These are phyloP conservation scores for Blastobasis lacticolella DNA, from an alignment of 2,888 invertebrate species.

Conservation along the genomic window DNA sequence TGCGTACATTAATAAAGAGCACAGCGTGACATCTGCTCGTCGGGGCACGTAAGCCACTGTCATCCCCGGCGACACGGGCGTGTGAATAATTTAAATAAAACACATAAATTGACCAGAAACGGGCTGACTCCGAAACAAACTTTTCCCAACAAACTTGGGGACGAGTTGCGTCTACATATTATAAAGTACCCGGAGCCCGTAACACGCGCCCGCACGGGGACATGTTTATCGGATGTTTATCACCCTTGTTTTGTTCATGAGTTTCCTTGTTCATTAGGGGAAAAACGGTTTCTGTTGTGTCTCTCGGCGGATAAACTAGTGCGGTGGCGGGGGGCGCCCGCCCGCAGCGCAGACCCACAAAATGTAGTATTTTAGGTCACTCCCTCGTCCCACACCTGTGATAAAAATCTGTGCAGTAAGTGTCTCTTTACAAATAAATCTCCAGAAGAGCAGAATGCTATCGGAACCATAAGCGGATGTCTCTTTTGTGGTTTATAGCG, in stretches of 20 bases:
- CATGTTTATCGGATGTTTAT: slow-evolving; percentile 8
- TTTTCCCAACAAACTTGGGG: slow-evolving; percentile 22
- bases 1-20: slow-evolving; percentile 19
- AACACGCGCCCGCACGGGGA: slow-evolving; percentile 1
- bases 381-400: too few relatives aligned
- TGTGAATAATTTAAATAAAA: slow-evolving; percentile 28
- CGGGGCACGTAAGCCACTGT: slow-evolving; percentile 17
- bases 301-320: neutral
- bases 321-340: neutral
- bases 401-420: too few relatives aligned
- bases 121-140: slow-evolving; percentile 16
- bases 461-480: slow-evolving; percentile 23
- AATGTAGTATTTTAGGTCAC: too few relatives aligned
- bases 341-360: neutral
- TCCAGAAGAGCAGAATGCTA: neutral
- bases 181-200: slow-evolving; percentile 6
- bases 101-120: slow-evolving; percentile 26
- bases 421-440: too few relatives aligned
- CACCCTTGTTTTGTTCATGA: neutral
- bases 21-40: slow-evolving; percentile 15
- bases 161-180: slow-evolving; percentile 18
- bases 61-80: slow-evolving; percentile 17
- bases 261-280: too few relatives aligned
- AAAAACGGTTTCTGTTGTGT: neutral
- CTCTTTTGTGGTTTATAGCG: slow-evolving; percentile 26